Conservation (phyloP, 2,888 invertebrate species). For the Lobophora halterata region DNA sequence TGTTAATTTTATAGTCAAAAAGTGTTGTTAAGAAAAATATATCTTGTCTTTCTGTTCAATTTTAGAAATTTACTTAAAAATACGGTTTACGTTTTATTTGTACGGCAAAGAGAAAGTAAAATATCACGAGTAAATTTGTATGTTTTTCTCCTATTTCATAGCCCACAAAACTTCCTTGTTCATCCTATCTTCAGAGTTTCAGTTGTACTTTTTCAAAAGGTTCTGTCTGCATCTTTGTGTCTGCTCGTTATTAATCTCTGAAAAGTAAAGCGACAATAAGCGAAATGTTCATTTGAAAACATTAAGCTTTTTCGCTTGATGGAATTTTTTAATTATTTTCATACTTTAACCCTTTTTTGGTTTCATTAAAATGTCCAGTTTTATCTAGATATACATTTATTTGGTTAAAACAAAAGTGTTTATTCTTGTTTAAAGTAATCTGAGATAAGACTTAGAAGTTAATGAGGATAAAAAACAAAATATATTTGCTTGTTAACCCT, state of each 20-base stretch:
- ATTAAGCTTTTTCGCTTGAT: constrained; percentile 52
- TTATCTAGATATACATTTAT: constrained; percentile 32
- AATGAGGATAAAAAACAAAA: too few species aligned
- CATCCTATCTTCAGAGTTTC: constrained; percentile 52
- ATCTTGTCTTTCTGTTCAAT: too few species aligned
- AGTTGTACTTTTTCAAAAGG: constrained; percentile 61
- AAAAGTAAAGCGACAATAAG: constrained; percentile 60
- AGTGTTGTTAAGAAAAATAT: too few species aligned
- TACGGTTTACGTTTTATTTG: neutral
- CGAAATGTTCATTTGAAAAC: constrained; percentile 49
- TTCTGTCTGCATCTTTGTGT: constrained; percentile 69
- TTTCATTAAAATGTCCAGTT: constrained; percentile 31
- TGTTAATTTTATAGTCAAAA: too few species aligned
- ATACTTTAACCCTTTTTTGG: constrained; percentile 28
- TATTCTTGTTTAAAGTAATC: constrained; percentile 18
- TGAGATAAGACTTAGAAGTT: constrained; percentile 15
- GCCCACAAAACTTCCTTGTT: constrained; percentile 50
- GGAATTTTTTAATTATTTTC: constrained; percentile 55
- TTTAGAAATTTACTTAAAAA: too few species aligned
- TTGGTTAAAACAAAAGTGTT: constrained; percentile 29
- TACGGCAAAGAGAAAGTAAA: neutral
- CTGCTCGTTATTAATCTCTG: constrained; percentile 68
- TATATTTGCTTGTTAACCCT: too few species aligned
- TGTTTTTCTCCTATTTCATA: constrained; percentile 31
- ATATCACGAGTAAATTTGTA: constrained; percentile 16